Percentiles rank a stretch among this genome's conserved stretches.
Conservation (phyloP, 2,113 vertebrate species). For the Stomatorhinus ivindoensis region DNA sequence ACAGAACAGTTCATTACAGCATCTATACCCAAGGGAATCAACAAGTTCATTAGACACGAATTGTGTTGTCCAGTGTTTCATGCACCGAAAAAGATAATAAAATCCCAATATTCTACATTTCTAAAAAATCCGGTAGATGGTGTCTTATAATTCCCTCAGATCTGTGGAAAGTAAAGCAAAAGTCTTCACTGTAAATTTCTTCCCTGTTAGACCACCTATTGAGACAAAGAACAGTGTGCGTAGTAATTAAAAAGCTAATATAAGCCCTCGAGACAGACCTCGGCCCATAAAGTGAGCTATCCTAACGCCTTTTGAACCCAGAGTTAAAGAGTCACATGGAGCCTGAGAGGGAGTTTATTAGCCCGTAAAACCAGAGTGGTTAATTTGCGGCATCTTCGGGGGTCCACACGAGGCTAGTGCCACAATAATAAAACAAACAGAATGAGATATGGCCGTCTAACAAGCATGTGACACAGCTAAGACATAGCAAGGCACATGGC, state of each 20-base stretch:
- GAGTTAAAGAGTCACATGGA: neutral
- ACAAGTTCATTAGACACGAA: neutral
- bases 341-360: neutral
- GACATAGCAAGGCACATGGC: neutral
- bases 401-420: neutral
- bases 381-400: neutral
- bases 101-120: neutral
- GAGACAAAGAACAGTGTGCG: neutral
- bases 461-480: neutral
- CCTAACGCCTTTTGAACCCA: neutral
- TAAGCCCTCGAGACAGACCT: neutral
- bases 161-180: neutral
- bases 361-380: neutral
- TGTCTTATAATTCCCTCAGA: neutral
- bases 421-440: neutral
- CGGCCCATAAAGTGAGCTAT: neutral
- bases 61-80: neutral
- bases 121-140: no score
- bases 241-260: neutral
- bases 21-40: neutral
- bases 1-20: neutral
- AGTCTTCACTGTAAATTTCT: neutral
- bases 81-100: neutral
- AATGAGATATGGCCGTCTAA: neutral
- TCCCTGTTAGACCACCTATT: neutral